Evolutionary conservation across 2,113 vertebrate species (phyloP).

Genomic region (Oreochromis niloticus): DNA sequence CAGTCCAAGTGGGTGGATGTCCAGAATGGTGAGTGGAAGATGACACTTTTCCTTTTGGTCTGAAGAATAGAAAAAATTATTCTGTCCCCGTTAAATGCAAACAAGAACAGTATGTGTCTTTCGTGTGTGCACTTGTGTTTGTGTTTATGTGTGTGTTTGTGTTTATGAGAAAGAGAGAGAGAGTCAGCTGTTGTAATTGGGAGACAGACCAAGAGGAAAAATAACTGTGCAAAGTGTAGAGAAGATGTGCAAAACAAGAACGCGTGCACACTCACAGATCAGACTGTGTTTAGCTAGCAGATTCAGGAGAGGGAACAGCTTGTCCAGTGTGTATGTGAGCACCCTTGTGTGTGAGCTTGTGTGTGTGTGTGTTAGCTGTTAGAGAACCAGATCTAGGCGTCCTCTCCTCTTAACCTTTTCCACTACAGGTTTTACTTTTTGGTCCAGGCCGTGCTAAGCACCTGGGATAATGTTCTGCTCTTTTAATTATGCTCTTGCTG

Average conservation of each 20-base stretch:
- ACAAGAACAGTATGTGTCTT: constrained; percentile 21
- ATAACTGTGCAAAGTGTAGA: constrained; percentile 3
- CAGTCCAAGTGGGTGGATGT: neutral
- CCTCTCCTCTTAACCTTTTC: constrained; percentile 62
- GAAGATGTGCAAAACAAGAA: constrained; percentile 9
- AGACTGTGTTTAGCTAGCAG: neutral
- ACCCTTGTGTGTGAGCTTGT: neutral
- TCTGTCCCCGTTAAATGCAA: constrained; percentile 9
- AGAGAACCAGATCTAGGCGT: constrained; percentile 31
- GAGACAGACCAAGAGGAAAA: neutral
- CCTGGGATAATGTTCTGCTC: constrained; percentile 46
- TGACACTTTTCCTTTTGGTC: constrained; percentile 15
- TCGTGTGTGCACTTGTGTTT: neutral
- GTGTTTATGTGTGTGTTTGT: neutral
- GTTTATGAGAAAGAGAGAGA: neutral
- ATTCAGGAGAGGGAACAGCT: constrained; percentile 44
- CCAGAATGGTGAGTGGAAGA: neutral
- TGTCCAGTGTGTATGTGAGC: constrained; percentile 43
- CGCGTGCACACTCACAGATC: neutral
- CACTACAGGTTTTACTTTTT: constrained; percentile 33
- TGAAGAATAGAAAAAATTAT: constrained; percentile 12
- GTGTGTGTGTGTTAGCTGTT: neutral
- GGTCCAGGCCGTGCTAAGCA: constrained; percentile 41
- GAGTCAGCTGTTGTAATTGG: neutral
- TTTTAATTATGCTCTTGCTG: constrained; percentile 26